These are phyloP conservation scores for Hyalella azteca DNA, from an alignment of 2,888 invertebrate genomes.

Conservation along the genomic window DNA sequence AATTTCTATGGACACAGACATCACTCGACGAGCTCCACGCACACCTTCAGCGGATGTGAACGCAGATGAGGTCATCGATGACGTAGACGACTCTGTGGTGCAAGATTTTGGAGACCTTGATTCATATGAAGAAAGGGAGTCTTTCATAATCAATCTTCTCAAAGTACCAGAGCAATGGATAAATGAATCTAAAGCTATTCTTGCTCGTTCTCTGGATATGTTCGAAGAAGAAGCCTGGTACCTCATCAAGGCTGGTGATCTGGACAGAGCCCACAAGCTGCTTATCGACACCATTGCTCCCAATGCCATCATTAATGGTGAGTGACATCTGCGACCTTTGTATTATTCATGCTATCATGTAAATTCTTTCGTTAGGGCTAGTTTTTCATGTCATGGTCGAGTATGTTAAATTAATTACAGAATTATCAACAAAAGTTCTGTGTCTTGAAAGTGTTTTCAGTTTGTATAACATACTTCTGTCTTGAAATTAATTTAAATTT, in stretches of 20 bases:
- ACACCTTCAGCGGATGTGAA: not conserved
- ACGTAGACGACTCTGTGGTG: constrained; percentile 25
- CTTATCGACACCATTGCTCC: constrained; percentile 79
- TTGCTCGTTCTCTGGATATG: constrained; percentile 61
- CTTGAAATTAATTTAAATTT: no score
- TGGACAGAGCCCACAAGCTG: constrained; percentile 71
- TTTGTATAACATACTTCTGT: no score
- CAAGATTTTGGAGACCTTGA: not conserved
- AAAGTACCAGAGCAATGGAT: constrained; percentile 78
- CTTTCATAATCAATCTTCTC: constrained; percentile 67
- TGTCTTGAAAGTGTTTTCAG: no score
- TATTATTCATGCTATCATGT: no score
- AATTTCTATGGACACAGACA: not conserved
- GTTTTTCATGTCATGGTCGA: no score
- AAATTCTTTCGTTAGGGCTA: no score
- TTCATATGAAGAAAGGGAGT: constrained; percentile 61
- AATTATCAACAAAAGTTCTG: no score
- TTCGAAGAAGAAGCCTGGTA: constrained; percentile 58
- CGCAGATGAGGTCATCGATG: constrained; percentile 1
- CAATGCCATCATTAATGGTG: constrained; percentile 78
- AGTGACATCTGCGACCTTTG: no score
- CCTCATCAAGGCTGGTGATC: constrained; percentile 53
- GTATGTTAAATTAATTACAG: no score
- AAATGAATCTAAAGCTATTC: constrained; percentile 76
- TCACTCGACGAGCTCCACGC: not conserved